Evolutionary conservation across 2,113 vertebrate genomes (phyloP).

Genomic region (Tragelaphus strepsiceros): DNA sequence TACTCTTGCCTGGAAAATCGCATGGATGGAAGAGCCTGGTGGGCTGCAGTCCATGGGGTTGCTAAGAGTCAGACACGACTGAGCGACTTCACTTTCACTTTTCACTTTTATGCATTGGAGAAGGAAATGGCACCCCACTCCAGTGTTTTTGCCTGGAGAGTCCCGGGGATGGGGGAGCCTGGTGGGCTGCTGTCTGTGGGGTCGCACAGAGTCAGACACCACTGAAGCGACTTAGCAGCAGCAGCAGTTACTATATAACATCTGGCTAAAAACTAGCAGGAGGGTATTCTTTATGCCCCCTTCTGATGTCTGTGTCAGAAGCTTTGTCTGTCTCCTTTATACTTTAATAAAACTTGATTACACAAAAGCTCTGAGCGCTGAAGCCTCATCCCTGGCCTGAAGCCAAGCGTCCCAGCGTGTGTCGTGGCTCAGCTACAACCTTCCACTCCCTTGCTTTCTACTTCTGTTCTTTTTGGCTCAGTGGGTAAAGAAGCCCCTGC

Average conservation of each 20-base stretch:
- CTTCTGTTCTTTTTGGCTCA: accelerated
- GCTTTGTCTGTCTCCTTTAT: background rate
- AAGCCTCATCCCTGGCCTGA: accelerated
- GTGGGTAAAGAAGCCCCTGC: background rate
- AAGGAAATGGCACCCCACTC: too few species aligned
- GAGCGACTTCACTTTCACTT: too few species aligned
- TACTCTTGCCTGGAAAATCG: too few species aligned
- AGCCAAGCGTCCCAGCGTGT: accelerated
- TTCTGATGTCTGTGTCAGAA: background rate
- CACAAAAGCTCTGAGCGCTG: background rate
- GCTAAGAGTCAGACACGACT: accelerated
- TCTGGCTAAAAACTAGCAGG: background rate
- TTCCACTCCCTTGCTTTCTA: background rate
- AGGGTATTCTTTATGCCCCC: background rate
- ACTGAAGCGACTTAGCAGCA: too few species aligned
- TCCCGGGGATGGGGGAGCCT: too few species aligned
- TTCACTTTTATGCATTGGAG: too few species aligned
- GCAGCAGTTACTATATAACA: background rate
- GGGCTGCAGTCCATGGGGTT: too few species aligned
- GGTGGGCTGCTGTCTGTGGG: too few species aligned
- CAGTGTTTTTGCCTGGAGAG: too few species aligned
- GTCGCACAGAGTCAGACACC: accelerated
- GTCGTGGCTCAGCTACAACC: background rate
- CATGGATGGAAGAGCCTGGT: too few species aligned
- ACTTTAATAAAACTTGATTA: background rate